These are phyloP conservation scores for Microcaecilia unicolor DNA, from an alignment of 2,797 vertebrate species.

Conservation along the genomic window DNA sequence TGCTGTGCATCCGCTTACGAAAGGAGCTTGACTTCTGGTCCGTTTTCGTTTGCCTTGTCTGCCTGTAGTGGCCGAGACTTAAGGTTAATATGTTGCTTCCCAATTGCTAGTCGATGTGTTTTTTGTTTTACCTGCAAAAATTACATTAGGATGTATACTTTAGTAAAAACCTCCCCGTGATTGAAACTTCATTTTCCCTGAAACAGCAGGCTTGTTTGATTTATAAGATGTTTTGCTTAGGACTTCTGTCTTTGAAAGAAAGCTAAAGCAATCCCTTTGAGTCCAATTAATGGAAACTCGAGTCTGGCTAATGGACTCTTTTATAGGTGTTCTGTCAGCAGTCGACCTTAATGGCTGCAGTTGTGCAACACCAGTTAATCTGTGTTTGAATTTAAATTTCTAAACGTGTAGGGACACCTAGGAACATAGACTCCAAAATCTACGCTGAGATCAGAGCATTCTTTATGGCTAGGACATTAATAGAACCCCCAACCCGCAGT, in stretches of 20 bases:
- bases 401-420: no score
- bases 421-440: no score
- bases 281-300: constrained; percentile 1
- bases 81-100: constrained; percentile 12
- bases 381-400: no score
- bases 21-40: constrained; percentile 47
- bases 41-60: constrained; percentile 25
- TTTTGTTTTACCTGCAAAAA: no score
- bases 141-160: not conserved
- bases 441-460: no score
- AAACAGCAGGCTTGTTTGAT: not conserved
- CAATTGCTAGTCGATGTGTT: not conserved
- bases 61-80: constrained; percentile 20
- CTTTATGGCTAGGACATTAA: no score
- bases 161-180: no score
- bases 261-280: not conserved
- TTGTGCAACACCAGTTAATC: not conserved
- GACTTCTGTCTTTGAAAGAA: not conserved
- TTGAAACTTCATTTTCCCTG: not conserved
- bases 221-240: constrained; percentile 2
- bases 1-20: constrained; percentile 50
- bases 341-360: not conserved
- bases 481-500: no score
- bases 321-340: not conserved
- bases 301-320: not conserved